Evolutionary conservation across 2,797 vertebrate species (phyloP).

Genomic region (Danio aesculapii): DNA sequence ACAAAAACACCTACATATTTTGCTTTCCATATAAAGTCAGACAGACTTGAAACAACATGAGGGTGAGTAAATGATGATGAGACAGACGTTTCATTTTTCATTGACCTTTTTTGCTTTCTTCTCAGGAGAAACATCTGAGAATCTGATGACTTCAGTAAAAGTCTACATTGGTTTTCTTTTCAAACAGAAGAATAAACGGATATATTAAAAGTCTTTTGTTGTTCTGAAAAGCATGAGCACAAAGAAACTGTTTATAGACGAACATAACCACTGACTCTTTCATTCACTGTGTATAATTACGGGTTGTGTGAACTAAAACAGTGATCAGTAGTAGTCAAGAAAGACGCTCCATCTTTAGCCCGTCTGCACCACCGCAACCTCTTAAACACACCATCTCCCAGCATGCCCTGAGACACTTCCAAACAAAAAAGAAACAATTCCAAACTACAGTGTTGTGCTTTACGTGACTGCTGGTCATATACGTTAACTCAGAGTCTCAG

Average conservation of each 20-base stretch:
- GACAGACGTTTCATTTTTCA: neutral
- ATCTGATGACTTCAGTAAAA: neutral
- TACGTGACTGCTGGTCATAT: neutral
- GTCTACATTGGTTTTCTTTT: conserved; percentile 11
- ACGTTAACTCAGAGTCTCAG: conserved; percentile 1
- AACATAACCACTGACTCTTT: conserved; percentile 54
- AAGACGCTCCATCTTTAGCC: conserved; percentile 51
- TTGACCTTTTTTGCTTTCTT: neutral
- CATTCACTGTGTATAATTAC: conserved; percentile 60
- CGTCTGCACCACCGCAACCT: conserved; percentile 39
- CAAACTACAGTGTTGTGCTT: conserved; percentile 17
- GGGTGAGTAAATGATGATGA: neutral
- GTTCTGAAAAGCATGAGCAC: conserved; percentile 24
- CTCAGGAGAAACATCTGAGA: neutral
- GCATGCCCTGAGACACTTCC: conserved; percentile 44
- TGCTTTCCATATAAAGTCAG: neutral
- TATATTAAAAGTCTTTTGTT: conserved; percentile 54
- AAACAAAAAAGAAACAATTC: conserved; percentile 35
- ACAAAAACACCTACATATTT: neutral
- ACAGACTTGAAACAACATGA: neutral
- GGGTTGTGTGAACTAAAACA: conserved; percentile 45
- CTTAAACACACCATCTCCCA: conserved; percentile 53
- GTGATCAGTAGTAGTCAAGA: conserved; percentile 49
- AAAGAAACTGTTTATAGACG: conserved; percentile 48
- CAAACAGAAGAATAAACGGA: neutral